phyloP scores from a whole-genome alignment of 2,797 vertebrate species.

The Mus spretus region DNA sequence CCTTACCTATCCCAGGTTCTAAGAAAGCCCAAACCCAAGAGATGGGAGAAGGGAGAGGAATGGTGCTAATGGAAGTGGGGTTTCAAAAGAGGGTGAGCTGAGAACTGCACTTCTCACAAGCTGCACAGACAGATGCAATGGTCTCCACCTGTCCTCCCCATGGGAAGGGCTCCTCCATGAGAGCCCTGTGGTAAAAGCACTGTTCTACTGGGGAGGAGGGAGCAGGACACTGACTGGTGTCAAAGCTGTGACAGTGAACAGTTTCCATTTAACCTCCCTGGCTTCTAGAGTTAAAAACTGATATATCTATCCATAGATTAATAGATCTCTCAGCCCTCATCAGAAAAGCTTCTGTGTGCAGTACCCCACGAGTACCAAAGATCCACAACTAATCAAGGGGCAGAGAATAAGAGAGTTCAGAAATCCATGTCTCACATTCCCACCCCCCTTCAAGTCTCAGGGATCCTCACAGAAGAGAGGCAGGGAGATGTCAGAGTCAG shows the following conservation, averaged over 20 bases:
- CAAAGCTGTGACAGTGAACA: background rate
- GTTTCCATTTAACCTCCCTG: background rate
- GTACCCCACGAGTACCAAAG: background rate
- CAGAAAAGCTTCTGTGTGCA: background rate
- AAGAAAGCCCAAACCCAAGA: background rate
- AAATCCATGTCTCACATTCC: too few relatives aligned
- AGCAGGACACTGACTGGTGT: too few relatives aligned
- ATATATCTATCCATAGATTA: background rate
- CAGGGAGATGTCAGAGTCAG: background rate
- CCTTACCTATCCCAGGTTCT: background rate
- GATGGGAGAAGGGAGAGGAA: background rate
- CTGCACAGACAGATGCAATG: accelerated
- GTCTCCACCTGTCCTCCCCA: background rate
- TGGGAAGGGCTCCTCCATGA: background rate
- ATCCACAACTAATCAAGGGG: background rate
- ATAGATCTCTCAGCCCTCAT: background rate
- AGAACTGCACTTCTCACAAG: background rate
- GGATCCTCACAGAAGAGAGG: background rate
- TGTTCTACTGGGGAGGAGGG: background rate
- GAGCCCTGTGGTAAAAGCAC: background rate
- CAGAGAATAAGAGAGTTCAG: background rate
- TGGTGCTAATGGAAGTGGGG: background rate
- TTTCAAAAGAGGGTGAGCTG: background rate
- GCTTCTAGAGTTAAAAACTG: background rate
- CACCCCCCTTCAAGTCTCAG: background rate